Evolutionary conservation across 2,797 vertebrate genomes (phyloP).

Genomic region (Carduelis carduelis): DNA sequence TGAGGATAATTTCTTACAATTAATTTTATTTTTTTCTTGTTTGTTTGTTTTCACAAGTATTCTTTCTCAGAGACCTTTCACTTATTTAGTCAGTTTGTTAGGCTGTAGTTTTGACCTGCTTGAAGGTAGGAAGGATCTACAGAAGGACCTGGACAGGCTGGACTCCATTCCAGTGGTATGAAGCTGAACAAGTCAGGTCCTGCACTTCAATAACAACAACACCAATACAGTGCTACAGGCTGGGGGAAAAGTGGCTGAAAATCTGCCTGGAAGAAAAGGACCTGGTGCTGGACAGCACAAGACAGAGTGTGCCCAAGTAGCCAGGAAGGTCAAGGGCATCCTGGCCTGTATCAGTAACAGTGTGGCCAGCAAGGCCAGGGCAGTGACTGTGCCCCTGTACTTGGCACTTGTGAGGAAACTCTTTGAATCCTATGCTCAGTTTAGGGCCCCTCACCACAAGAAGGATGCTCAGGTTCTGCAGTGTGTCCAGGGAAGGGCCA

Average conservation of each 20-base stretch:
- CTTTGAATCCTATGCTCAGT: accelerated
- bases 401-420: accelerated
- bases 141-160: background rate
- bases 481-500: background rate
- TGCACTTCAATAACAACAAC: too few species aligned
- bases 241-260: background rate
- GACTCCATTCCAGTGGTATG: background rate
- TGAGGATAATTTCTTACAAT: background rate
- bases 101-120: background rate
- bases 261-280: background rate
- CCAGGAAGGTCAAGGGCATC: background rate
- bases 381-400: accelerated
- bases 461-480: background rate
- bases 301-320: background rate
- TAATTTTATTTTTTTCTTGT: background rate
- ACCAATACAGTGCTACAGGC: accelerated
- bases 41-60: background rate
- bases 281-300: background rate
- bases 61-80: background rate
- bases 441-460: background rate
- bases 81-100: background rate
- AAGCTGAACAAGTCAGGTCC: background rate
- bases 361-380: accelerated
- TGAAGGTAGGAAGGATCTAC: background rate
- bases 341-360: background rate